phyloP scores from a whole-genome alignment of 2,113 vertebrate genomes.

The Ranitomeya variabilis region DNA sequence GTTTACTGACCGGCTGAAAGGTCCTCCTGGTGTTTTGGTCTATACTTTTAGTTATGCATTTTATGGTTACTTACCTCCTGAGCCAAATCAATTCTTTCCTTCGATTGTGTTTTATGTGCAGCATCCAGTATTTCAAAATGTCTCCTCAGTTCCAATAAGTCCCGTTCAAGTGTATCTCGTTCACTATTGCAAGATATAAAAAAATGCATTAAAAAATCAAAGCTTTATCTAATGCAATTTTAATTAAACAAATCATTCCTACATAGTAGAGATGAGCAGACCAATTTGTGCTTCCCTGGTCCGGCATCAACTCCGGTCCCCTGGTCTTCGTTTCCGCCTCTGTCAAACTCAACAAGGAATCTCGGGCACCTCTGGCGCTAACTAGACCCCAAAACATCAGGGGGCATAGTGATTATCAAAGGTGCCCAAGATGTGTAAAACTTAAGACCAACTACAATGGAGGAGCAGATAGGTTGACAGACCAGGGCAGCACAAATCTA shows the following conservation, averaged over 20 bases:
- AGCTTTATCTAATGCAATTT: background rate
- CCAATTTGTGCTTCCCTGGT: too few species aligned
- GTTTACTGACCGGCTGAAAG: background rate
- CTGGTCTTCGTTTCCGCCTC: too few species aligned
- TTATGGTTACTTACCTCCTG: slow-evolving; percentile 81
- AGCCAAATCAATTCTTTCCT: slow-evolving; percentile 83
- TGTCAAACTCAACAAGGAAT: too few species aligned
- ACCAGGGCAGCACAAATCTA: too few species aligned
- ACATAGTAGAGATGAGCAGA: too few species aligned
- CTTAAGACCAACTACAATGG: too few species aligned
- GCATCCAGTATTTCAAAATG: slow-evolving; percentile 82
- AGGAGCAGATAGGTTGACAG: too few species aligned
- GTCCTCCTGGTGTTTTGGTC: background rate
- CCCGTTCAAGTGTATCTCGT: slow-evolving; percentile 84
- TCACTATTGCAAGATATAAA: slow-evolving; percentile 76
- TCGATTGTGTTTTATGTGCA: slow-evolving; percentile 75
- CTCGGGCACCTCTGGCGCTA: too few species aligned
- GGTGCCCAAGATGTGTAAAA: too few species aligned
- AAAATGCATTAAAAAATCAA: background rate
- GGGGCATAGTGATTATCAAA: too few species aligned
- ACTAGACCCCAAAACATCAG: too few species aligned
- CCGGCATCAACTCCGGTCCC: too few species aligned
- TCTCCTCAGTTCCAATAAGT: slow-evolving; percentile 81
- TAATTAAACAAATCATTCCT: background rate
- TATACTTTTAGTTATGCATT: background rate